Percentiles rank a stretch among this genome's conserved stretches.
Evolutionary conservation across 2,113 vertebrate species (phyloP).

Genomic region (Gavia stellata): DNA sequence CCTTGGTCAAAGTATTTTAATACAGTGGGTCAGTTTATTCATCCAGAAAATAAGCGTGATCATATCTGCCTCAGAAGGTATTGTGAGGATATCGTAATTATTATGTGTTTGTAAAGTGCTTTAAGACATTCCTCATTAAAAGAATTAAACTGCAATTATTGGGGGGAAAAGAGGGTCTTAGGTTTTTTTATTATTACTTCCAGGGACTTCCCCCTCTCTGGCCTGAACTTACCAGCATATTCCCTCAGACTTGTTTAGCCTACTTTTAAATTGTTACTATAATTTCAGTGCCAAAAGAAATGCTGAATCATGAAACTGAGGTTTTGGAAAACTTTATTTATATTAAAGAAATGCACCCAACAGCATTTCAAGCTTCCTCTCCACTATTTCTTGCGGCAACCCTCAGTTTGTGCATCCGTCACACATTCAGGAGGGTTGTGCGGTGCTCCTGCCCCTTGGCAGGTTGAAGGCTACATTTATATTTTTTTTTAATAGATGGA

Average conservation of each 20-base stretch:
- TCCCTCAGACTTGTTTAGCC: slow-evolving; percentile 17
- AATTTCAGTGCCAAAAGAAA: slow-evolving; percentile 46
- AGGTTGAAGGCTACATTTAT: not conserved
- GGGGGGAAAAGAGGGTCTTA: not conserved
- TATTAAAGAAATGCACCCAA: slow-evolving; percentile 55
- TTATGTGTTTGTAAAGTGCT: not conserved
- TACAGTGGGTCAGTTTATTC: not conserved
- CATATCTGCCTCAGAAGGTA: not conserved
- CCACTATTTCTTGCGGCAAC: not conserved
- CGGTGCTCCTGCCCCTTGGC: not conserved
- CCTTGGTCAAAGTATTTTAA: not conserved
- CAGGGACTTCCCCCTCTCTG: not conserved
- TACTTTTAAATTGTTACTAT: slow-evolving; percentile 17
- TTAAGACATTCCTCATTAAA: not conserved
- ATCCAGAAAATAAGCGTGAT: not conserved
- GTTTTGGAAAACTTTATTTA: slow-evolving; percentile 47
- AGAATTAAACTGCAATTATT: not conserved
- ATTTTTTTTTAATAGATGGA: not conserved
- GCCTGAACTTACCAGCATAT: not conserved
- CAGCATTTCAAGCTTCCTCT: slow-evolving; percentile 37
- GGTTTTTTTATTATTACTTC: not conserved
- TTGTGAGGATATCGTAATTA: not conserved
- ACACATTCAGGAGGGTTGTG: not conserved
- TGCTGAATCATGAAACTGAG: slow-evolving; percentile 63
- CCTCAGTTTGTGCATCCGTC: not conserved